Percentiles rank a stretch among this genome's conserved stretches.
These are phyloP conservation scores for Atrina japonica DNA, from an alignment of 2,888 invertebrate genomes.

Conservation along the genomic window DNA sequence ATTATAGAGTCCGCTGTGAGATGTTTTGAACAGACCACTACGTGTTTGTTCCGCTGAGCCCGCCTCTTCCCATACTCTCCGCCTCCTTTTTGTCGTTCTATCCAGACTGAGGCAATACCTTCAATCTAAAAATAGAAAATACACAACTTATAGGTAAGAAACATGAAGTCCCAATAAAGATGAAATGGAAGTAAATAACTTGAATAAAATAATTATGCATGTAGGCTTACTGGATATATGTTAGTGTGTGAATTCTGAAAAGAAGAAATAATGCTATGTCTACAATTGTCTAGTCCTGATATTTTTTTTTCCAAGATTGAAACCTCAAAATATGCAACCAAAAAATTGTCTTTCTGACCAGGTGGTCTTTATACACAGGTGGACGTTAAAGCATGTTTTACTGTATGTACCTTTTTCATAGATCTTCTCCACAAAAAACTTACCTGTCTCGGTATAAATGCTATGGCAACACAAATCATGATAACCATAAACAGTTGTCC, in stretches of 20 bases:
- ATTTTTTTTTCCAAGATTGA: background rate
- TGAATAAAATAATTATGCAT: too few species aligned
- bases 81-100: slow-evolving; percentile 97
- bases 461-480: slow-evolving; percentile 68
- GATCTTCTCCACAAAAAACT: background rate
- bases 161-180: background rate
- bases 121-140: slow-evolving; percentile 90
- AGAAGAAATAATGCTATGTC: background rate
- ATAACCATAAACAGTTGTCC: slow-evolving; percentile 68
- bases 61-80: slow-evolving; percentile 94
- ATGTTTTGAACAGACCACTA: slow-evolving; percentile 97
- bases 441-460: slow-evolving; percentile 68
- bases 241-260: too few species aligned
- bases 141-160: too few species aligned
- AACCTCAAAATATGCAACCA: background rate
- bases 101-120: slow-evolving; percentile 98
- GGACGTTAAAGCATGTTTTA: too few species aligned
- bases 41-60: slow-evolving; percentile 97
- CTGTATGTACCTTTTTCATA: background rate
- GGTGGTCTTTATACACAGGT: too few species aligned
- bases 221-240: background rate
- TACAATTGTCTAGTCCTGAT: too few species aligned
- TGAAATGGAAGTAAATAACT: background rate
- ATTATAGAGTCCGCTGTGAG: slow-evolving; percentile 97
- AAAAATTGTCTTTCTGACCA: too few species aligned